Evolutionary conservation across 2,113 vertebrate genomes (phyloP), one percentile per base, ranked within the genome.

Genomic region (Pelodiscus sinensis): DNA sequence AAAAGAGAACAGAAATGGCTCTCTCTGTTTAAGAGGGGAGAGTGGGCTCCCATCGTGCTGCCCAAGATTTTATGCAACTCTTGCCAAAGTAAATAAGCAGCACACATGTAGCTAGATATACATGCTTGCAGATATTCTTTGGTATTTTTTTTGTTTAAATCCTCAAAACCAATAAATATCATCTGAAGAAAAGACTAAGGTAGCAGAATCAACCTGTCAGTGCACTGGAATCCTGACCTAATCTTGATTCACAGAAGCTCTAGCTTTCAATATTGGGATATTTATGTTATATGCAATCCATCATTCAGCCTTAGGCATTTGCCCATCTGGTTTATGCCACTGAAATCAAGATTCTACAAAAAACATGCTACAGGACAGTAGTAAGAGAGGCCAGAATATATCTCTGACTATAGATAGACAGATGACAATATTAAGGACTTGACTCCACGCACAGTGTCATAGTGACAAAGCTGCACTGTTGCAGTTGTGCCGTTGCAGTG

Each of bases 301-400:
- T 58, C 62, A 88, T 77, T 88, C 86, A 92, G 84, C 90, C 94
- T 44, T 16, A 95, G 90, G 96, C 89, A 80, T 84, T 56, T 78
- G 96, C 83, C 95, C 94, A 94, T 96, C 94, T 97, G 94, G 79
- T 87, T 93, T 88, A 78, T 0, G 1, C 84, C 92, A 90, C 82
- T 79, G 92, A 88, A 94, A 88, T 88, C 87, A 90, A 89, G 89
- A 94, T 81, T n/a, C 24, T 90, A 85, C 57, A 90, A 65, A 94
- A 50, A 95, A 86, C 87, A 95, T 84, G 89, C 77, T 77, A 86
- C 57, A 95, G 77, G 77, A 11, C 0, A 13, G 10, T 75, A 50
- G 38, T 12, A 96, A 96, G 95, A 82, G 92, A 94, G 85, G 84
- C 89, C 85, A 89, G 77, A 35, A 85, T 75, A 85, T 93, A 93